Base-by-base conservation (phyloP, 2,113 vertebrate species). In the Malaclemys terrapin region DNA sequence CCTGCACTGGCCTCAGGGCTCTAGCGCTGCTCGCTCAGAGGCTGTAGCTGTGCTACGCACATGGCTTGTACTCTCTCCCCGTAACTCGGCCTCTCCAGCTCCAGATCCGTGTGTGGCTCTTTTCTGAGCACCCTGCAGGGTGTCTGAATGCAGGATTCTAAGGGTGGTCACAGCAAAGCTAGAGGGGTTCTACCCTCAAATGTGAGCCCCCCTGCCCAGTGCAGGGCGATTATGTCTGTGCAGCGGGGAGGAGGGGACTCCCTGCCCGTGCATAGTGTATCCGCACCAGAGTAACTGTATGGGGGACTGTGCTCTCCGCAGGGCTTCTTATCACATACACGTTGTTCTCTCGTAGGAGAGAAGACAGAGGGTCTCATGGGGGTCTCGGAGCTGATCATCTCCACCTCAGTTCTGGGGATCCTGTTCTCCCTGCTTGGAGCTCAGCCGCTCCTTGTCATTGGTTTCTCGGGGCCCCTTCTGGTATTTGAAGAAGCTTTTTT, bases 401-500 rank as follows among this genome's bases (percentile, higher is more conserved):
- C 99, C 89, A 99, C 99, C 3, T 99, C 99, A 1, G 98, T 99
- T 81, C 98, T 99, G 13, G 99, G 99, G 1, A 95, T 99, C 57
- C 97, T 99, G 85, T 99, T 99, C 98, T 99, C 99, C 3, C 98
- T 99, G 90, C 98, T 99, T 4, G 99, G 98, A 50, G 99, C 99
- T 85, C 99, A 99, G 96, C 99, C 99, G 0, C 99, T 99, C 78
- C 99, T 99, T 69, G 99, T 99, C 95, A 99, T 99, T 9, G 99
- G 99, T 82, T 99, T 99, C 96, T 99, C 99, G 1, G 99, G 99
- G 89, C 99, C 99, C 2, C 98, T 99, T 85, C 98, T 99, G 56
- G 99, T 99, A 93, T 99, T 99, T 94, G 99, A 99, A 97, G 99
- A 99, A 98, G 99, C 99, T 54, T 99, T 99, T 97, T 99, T 99